phyloP scores from a whole-genome alignment of 2,888 invertebrate species.

The Hirtodrosophila alboralis region DNA sequence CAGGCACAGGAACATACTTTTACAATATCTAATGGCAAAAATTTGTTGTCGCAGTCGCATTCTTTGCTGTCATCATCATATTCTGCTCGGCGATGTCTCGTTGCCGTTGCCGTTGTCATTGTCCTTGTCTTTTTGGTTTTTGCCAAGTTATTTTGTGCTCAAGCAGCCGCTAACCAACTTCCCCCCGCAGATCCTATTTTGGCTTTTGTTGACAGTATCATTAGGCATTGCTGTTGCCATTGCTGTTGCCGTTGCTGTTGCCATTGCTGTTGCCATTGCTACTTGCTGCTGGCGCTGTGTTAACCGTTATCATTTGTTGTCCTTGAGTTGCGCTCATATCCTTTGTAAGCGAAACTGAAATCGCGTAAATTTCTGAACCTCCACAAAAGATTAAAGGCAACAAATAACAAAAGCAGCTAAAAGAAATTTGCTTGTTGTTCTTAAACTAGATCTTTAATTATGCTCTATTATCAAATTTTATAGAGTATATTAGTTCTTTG shows the following conservation, averaged over 20 bases:
- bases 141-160: conserved; percentile 35
- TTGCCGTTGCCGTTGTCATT: conserved; percentile 22
- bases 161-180: background rate
- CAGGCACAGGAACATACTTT: conserved; percentile 49
- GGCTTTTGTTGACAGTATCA: conserved; percentile 75
- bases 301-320: conserved; percentile 80
- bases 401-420: conserved; percentile 52
- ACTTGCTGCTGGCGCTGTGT: conserved; percentile 42
- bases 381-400: conserved; percentile 72
- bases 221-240: conserved; percentile 62
- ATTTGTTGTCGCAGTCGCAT: conserved; percentile 66
- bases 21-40: conserved; percentile 76
- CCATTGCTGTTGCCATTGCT: conserved; percentile 21
- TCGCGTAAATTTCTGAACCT: conserved; percentile 67
- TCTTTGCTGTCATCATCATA: conserved; percentile 75
- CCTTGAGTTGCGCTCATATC: conserved; percentile 67
- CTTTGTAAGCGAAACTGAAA: conserved; percentile 55
- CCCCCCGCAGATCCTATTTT: conserved; percentile 36
- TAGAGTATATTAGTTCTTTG: no score
- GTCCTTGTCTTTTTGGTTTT: conserved; percentile 44
- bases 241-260: conserved; percentile 22
- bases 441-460: conserved; percentile 38
- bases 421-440: conserved; percentile 29
- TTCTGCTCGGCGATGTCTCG: conserved; percentile 38
- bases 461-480: no score